A percentile compares a stretch with the other conserved stretches of the same genome.
These are phyloP conservation scores for Chascanopsetta lugubris DNA, from an alignment of 2,113 vertebrate genomes.

Conservation along the genomic window DNA sequence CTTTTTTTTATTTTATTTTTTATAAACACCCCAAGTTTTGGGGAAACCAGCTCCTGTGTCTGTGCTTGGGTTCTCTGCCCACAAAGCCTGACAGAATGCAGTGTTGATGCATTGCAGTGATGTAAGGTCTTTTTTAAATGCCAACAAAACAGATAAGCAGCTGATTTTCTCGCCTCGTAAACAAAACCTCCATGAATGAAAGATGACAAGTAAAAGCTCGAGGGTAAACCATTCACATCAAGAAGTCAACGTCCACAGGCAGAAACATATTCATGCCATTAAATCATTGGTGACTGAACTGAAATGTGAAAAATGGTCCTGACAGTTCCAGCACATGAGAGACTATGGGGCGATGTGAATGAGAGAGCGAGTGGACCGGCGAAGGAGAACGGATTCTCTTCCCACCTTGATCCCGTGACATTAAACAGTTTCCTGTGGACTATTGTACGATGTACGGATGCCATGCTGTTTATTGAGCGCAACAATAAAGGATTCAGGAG, in stretches of 20 bases:
- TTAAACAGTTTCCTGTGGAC: no score
- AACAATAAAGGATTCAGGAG: no score
- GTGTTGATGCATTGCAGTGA: no score
- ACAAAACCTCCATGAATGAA: neutral
- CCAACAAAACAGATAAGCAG: neutral
- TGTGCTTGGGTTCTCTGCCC: no score
- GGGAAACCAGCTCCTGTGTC: no score
- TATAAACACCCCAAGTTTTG: no score
- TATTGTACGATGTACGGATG: no score
- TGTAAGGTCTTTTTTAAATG: neutral
- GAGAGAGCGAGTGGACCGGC: neutral
- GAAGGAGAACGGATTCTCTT: neutral
- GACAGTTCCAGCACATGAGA: neutral
- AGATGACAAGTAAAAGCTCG: neutral
- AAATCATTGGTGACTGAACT: neutral
- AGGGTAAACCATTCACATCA: neutral
- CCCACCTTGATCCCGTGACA: neutral
- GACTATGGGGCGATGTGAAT: neutral
- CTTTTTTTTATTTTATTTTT: no score
- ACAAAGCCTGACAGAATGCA: no score
- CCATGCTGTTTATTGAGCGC: no score
- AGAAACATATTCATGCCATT: neutral
- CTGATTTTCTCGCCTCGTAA: neutral
- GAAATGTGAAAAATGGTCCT: neutral
- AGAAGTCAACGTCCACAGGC: neutral